Conservation (phyloP, 2,113 vertebrate species). For the Ctenodactylus gundi region DNA sequence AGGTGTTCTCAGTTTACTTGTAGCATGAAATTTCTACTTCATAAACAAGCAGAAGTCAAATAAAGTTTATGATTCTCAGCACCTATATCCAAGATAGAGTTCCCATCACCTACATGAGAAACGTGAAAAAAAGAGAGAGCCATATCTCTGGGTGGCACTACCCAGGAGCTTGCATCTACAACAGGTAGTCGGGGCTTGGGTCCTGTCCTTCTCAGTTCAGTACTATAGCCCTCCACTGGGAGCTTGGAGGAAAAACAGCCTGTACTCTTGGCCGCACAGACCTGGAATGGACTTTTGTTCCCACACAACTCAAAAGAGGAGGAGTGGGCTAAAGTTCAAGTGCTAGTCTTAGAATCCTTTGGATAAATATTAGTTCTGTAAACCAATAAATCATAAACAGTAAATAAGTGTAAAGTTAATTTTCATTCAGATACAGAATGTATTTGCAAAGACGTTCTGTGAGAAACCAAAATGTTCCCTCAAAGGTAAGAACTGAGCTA, state of each 20-base stretch:
- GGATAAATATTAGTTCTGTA: not conserved
- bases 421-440: not conserved
- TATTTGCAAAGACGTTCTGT: not conserved
- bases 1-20: not conserved
- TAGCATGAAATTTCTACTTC: not conserved
- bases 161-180: not conserved
- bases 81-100: not conserved
- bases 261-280: not conserved
- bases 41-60: not conserved
- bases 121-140: not conserved
- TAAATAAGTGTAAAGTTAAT: not conserved
- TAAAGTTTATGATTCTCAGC: not conserved
- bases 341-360: too few species aligned
- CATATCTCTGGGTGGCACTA: not conserved
- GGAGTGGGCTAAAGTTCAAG: not conserved
- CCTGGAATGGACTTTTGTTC: not conserved
- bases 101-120: not conserved
- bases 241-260: not conserved
- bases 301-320: not conserved
- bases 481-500: not conserved
- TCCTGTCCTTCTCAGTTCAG: not conserved
- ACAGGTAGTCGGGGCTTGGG: not conserved
- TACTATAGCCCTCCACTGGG: not conserved
- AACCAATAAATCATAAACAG: not conserved
- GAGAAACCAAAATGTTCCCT: not conserved